phyloP scores from a whole-genome alignment of 2,797 vertebrate genomes.

The Lutjanus argentimaculatus region DNA sequence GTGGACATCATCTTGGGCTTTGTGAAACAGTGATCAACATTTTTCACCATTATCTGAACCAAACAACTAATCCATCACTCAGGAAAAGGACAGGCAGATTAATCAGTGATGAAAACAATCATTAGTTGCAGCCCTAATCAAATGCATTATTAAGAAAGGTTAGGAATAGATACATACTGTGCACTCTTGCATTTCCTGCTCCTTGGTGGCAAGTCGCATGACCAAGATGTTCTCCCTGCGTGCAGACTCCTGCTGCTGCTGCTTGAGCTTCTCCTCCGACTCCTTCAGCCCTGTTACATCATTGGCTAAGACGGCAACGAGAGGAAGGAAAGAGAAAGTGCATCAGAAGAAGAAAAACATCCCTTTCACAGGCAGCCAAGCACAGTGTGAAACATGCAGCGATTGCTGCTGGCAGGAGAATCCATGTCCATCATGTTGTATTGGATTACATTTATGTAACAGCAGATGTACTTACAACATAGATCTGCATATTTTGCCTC shows the following conservation, averaged over 20 bases:
- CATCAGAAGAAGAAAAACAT: slow-evolving; percentile 32
- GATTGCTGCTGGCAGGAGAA: background rate
- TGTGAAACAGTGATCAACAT: too few species aligned
- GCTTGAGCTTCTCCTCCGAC: slow-evolving; percentile 99
- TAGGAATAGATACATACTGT: slow-evolving; percentile 89
- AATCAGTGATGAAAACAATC: too few species aligned
- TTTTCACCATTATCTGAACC: too few species aligned
- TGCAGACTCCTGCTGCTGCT: slow-evolving; percentile 98
- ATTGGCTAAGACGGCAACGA: slow-evolving; percentile 88
- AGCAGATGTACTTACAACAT: slow-evolving; percentile 91
- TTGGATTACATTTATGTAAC: background rate
- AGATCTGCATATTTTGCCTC: slow-evolving; percentile 98
- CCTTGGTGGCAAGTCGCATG: slow-evolving; percentile 99
- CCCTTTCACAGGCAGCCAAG: background rate
- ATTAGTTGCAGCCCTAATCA: too few species aligned
- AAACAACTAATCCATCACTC: too few species aligned
- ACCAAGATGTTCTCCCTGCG: slow-evolving; percentile 99
- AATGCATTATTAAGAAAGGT: too few species aligned
- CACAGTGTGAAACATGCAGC: background rate
- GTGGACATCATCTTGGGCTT: too few species aligned
- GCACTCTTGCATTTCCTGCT: slow-evolving; percentile 99
- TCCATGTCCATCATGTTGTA: background rate
- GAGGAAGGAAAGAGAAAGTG: slow-evolving; percentile 8
- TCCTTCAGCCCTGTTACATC: slow-evolving; percentile 98
- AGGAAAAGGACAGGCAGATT: too few species aligned